Conservation (phyloP, 2,113 vertebrate genomes). For the Petrocephalus zakoni region DNA sequence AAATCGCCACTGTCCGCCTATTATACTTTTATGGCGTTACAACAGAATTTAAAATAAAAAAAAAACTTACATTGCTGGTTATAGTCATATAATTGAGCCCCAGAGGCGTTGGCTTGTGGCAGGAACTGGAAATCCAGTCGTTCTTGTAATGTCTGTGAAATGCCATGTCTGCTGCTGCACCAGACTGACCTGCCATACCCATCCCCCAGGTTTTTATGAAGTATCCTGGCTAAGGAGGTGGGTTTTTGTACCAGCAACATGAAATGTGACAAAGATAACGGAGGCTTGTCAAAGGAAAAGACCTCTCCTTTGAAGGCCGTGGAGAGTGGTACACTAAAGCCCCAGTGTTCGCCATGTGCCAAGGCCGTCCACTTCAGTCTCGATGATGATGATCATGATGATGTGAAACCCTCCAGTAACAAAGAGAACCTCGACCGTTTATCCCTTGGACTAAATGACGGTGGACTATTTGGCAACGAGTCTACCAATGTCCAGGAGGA, state of each 20-base stretch:
- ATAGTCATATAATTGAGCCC: neutral
- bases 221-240: slow-evolving; percentile 15
- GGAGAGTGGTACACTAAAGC: slow-evolving; percentile 26
- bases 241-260: slow-evolving; percentile 8
- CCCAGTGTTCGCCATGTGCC: slow-evolving; percentile 15
- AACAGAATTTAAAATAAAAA: no score
- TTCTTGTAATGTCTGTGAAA: neutral
- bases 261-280: slow-evolving; percentile 23
- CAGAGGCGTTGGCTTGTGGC: neutral
- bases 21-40: neutral
- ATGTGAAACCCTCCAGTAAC: slow-evolving; percentile 37
- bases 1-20: neutral
- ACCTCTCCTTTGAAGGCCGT: slow-evolving; percentile 38
- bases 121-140: neutral
- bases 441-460: slow-evolving; percentile 11
- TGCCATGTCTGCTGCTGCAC: neutral
- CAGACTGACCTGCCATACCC: neutral
- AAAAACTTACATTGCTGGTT: no score
- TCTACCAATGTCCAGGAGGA: slow-evolving; percentile 43
- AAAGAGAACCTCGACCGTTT: slow-evolving; percentile 53
- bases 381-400: no score
- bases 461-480: slow-evolving; percentile 28
- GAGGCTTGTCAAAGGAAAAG: slow-evolving; percentile 19
- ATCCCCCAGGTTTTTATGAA: slow-evolving; percentile 40
- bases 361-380: neutral